Percentiles rank a stretch among this genome's conserved stretches.
Evolutionary conservation across 2,113 vertebrate species (phyloP).

Genomic region (Cairina moschata): DNA sequence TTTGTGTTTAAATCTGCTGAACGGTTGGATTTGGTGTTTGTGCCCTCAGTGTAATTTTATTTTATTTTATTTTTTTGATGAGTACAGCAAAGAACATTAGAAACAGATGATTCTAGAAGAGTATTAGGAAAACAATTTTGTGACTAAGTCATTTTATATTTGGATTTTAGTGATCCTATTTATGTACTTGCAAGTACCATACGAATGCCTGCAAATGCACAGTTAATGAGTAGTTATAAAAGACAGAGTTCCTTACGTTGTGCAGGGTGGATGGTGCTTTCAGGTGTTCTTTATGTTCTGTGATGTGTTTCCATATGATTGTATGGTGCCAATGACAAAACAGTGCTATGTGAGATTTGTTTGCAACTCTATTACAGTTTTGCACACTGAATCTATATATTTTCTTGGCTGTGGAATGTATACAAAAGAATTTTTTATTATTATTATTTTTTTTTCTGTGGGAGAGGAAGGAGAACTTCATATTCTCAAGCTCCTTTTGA

Average conservation of each 20-base stretch:
- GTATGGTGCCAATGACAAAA: background rate
- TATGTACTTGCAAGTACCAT: background rate
- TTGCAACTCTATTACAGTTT: background rate
- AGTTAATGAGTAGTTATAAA: background rate
- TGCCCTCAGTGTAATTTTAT: background rate
- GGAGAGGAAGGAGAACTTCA: background rate
- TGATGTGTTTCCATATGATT: background rate
- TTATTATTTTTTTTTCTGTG: too few relatives aligned
- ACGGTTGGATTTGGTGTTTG: background rate
- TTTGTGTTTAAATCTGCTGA: background rate
- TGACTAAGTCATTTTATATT: background rate
- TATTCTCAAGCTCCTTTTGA: accelerated
- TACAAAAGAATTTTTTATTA: background rate
- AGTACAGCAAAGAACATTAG: background rate
- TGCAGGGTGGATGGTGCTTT: background rate
- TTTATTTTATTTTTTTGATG: background rate
- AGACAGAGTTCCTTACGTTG: background rate
- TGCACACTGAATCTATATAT: background rate
- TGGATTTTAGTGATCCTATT: background rate
- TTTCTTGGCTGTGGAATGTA: background rate
- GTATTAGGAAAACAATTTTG: background rate
- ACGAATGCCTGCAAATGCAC: background rate
- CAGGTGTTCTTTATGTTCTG: background rate
- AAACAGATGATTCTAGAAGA: background rate
- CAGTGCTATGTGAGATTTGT: accelerated